Percentiles rank a stretch among this genome's conserved stretches.
Evolutionary conservation across 2,797 vertebrate genomes (phyloP).

Genomic region (Microtus obscurus): DNA sequence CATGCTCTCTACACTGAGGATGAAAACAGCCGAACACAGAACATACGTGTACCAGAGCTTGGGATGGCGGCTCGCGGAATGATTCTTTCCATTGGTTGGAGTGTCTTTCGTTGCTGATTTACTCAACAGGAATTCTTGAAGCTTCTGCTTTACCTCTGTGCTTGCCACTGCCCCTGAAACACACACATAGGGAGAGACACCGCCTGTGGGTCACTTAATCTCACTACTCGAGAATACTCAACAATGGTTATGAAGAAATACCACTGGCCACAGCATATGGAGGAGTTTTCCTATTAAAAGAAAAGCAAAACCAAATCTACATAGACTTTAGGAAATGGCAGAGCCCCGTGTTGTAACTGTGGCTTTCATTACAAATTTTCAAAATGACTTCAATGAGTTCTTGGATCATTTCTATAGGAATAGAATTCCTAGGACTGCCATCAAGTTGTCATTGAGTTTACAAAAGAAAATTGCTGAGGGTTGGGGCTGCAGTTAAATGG

Average conservation of each 20-base stretch:
- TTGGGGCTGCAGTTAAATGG: neutral
- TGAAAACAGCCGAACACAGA: constrained; percentile 78
- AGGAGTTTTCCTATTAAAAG: constrained; percentile 60
- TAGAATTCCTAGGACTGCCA: constrained; percentile 56
- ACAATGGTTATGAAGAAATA: constrained; percentile 51
- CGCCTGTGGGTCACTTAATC: neutral
- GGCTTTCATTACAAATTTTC: constrained; percentile 54
- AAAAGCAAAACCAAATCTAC: constrained; percentile 33
- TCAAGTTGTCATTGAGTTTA: constrained; percentile 55
- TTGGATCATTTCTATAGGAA: constrained; percentile 63
- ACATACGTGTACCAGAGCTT: constrained; percentile 99
- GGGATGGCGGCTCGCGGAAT: constrained; percentile 94
- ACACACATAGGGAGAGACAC: constrained; percentile 69
- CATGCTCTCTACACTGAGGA: constrained; percentile 27
- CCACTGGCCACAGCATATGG: constrained; percentile 43
- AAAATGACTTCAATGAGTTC: constrained; percentile 51
- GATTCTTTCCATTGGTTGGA: constrained; percentile 91
- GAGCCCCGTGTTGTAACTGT: neutral
- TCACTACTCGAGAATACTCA: neutral
- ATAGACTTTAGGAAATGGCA: constrained; percentile 56
- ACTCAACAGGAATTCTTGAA: constrained; percentile 99
- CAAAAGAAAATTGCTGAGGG: neutral
- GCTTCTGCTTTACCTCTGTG: constrained; percentile 99
- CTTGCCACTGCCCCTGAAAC: constrained; percentile 97
- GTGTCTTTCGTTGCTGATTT: constrained; percentile 97